Evolutionary conservation across 2,797 vertebrate genomes (phyloP).

Genomic region (Sebastes aleutianus): DNA sequence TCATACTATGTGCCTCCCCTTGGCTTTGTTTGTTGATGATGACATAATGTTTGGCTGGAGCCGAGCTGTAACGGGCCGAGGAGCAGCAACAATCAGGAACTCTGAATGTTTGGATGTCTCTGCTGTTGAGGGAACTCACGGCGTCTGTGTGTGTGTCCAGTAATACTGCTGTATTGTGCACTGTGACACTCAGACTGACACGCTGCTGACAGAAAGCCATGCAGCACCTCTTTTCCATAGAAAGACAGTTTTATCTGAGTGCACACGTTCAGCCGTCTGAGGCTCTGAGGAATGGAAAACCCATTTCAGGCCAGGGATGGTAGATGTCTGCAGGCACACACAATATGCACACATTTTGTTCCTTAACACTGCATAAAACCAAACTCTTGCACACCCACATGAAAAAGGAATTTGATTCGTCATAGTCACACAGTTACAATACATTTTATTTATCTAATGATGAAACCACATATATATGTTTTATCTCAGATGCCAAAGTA

Average conservation of each 20-base stretch:
- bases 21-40: constrained; percentile 24
- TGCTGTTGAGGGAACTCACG: constrained; percentile 24
- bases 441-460: background rate
- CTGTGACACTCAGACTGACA: constrained; percentile 27
- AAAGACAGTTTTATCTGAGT: constrained; percentile 10
- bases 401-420: background rate
- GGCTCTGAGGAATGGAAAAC: background rate
- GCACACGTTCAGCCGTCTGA: background rate
- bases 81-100: constrained; percentile 47
- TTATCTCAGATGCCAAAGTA: background rate
- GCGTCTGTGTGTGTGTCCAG: background rate
- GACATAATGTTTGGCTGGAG: constrained; percentile 35
- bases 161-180: constrained; percentile 3
- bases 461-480: background rate
- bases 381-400: background rate
- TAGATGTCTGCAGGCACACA: background rate
- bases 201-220: constrained; percentile 16
- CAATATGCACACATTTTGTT: background rate
- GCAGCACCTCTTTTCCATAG: constrained; percentile 19
- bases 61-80: constrained; percentile 11
- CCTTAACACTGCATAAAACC: background rate
- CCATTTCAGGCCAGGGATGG: constrained; percentile 3
- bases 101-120: constrained; percentile 55
- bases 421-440: background rate
- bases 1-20: background rate